phyloP scores from a whole-genome alignment of 2,888 invertebrate species.

The Rhamnusium bicolor region DNA sequence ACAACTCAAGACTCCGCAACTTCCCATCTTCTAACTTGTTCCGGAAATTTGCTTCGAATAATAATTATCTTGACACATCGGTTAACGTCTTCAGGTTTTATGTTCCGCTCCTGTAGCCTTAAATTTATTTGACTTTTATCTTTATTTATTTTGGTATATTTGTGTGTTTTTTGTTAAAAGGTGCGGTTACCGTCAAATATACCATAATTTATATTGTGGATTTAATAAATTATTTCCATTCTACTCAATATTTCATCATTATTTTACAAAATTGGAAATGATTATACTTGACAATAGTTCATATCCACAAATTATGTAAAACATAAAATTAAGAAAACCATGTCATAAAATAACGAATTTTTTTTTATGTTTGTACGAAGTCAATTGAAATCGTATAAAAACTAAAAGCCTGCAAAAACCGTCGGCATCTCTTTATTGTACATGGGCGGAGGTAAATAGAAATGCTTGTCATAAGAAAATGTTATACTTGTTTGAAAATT shows the following conservation, averaged over 20 bases:
- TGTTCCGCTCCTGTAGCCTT: slow-evolving; percentile 4
- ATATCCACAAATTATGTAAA: too few species aligned
- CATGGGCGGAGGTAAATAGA: too few species aligned
- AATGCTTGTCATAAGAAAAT: too few species aligned
- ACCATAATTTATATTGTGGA: neutral
- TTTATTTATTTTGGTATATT: slow-evolving; percentile 8
- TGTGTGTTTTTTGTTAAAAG: neutral
- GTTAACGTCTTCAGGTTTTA: neutral
- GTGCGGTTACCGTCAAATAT: neutral
- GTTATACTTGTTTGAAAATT: too few species aligned
- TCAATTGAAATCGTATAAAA: too few species aligned
- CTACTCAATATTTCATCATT: neutral
- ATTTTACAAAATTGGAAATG: neutral
- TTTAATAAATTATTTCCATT: neutral
- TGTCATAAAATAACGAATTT: too few species aligned
- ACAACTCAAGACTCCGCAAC: slow-evolving; percentile 44
- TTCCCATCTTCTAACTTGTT: slow-evolving; percentile 51
- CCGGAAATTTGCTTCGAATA: slow-evolving; percentile 49
- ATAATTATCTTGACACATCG: slow-evolving; percentile 4
- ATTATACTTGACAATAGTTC: too few species aligned
- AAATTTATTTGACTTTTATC: slow-evolving; percentile 21
- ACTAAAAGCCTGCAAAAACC: too few species aligned
- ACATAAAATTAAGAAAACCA: too few species aligned
- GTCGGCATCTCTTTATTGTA: too few species aligned
- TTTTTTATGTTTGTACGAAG: too few species aligned